Conservation (phyloP, 2,113 vertebrate species). For the Lontra canadensis region DNA sequence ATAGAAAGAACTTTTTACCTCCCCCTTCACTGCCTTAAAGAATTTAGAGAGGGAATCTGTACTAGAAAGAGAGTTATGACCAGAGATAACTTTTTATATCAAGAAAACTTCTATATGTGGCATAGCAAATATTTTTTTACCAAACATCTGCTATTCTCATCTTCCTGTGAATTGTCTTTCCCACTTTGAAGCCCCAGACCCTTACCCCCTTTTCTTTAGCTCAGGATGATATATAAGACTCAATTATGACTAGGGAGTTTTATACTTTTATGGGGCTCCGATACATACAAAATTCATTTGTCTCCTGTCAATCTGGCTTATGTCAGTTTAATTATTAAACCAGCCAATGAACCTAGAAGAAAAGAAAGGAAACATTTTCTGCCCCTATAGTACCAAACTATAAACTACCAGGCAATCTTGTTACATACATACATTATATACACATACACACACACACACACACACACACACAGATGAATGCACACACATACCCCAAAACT, state of each 20-base stretch:
- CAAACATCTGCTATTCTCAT: background rate
- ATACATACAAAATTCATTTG: background rate
- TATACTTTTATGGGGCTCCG: background rate
- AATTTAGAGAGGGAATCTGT: background rate
- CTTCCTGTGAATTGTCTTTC: background rate
- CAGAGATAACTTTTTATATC: background rate
- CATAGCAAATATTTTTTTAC: background rate
- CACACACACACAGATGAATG: background rate
- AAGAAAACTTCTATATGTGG: background rate
- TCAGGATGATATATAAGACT: background rate
- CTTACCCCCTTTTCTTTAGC: background rate
- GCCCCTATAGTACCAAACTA: background rate
- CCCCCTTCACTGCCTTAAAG: background rate
- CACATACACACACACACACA: background rate
- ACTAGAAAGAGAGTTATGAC: background rate
- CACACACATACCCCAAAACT: background rate
- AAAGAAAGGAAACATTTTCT: background rate
- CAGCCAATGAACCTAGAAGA: background rate
- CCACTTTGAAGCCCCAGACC: background rate
- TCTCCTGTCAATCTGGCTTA: background rate
- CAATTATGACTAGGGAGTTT: background rate
- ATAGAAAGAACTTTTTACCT: background rate
- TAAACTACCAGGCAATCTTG: background rate
- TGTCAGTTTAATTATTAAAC: background rate
- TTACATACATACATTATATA: background rate